Evolutionary conservation across 2,888 invertebrate genomes (phyloP).

Genomic region (Cremastinae sp.): DNA sequence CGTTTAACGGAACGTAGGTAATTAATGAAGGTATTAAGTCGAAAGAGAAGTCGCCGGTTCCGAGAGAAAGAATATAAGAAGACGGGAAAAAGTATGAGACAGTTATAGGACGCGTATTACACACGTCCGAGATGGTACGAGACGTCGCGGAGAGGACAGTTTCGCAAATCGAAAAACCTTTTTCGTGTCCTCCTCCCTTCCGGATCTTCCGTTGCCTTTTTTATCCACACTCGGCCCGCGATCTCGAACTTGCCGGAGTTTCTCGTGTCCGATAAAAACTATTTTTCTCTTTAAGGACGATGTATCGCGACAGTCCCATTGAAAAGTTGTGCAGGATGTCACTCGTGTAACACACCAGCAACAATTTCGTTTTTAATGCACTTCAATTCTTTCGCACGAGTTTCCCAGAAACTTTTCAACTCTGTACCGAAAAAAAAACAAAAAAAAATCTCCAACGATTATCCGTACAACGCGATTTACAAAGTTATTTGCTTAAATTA

Average conservation of each 20-base stretch:
- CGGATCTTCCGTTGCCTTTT: background rate
- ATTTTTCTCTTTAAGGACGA: slow-evolving; percentile 27
- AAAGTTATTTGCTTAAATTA: too few relatives aligned
- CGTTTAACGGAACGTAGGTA: slow-evolving; percentile 77
- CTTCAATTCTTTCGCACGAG: too few relatives aligned
- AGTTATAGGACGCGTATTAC: slow-evolving; percentile 25
- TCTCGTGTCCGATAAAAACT: slow-evolving; percentile 21
- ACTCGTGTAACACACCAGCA: too few relatives aligned
- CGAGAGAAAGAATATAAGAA: background rate
- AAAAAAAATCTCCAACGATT: too few relatives aligned
- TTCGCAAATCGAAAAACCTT: slow-evolving; percentile 5
- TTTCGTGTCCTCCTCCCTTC: slow-evolving; percentile 2
- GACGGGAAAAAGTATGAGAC: slow-evolving; percentile 4
- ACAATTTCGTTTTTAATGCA: background rate
- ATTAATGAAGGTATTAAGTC: slow-evolving; percentile 78
- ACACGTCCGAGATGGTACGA: background rate
- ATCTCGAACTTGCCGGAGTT: slow-evolving; percentile 17
- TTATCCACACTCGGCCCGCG: background rate
- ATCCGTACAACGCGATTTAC: too few relatives aligned
- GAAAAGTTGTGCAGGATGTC: background rate
- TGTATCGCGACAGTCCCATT: slow-evolving; percentile 20
- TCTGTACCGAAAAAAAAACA: too few relatives aligned
- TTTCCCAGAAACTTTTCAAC: too few relatives aligned
- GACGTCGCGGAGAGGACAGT: background rate
- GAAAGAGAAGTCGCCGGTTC: slow-evolving; percentile 56